A percentile compares a stretch with the other conserved stretches of the same genome.
These are phyloP conservation scores for Eupithecia tripunctaria DNA, from an alignment of 2,888 invertebrate species.

Conservation along the genomic window DNA sequence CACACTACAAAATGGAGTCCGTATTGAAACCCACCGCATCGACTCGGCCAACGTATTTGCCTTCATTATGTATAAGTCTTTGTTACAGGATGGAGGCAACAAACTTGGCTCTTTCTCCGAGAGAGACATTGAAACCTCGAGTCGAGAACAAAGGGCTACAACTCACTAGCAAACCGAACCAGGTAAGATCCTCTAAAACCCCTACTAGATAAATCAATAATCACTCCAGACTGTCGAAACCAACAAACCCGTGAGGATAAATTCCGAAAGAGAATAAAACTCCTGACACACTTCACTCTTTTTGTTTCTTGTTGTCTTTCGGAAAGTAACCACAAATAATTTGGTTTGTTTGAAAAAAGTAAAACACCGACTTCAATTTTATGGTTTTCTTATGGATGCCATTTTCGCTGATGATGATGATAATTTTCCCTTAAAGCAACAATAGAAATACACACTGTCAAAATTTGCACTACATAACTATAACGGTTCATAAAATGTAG, in stretches of 20 bases:
- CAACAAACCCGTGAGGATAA: too few species aligned
- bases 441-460: too few species aligned
- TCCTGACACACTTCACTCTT: neutral
- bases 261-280: neutral
- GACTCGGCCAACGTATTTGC: neutral
- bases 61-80: neutral
- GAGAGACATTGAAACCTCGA: constrained; percentile 74
- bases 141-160: constrained; percentile 76
- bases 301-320: neutral
- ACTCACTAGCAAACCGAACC: constrained; percentile 83
- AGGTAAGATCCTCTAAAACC: constrained; percentile 61
- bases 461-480: too few species aligned
- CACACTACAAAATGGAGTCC: too few species aligned
- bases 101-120: constrained; percentile 75
- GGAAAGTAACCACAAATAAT: neutral
- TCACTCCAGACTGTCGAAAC: neutral
- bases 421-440: too few species aligned
- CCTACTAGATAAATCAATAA: neutral
- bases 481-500: too few species aligned
- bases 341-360: too few species aligned
- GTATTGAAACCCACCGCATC: neutral
- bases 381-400: too few species aligned
- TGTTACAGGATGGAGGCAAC: constrained; percentile 82
- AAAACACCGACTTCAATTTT: too few species aligned
- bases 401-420: too few species aligned